Conservation (phyloP, 2,888 invertebrate genomes). For the Torymus aiolomorphi region DNA sequence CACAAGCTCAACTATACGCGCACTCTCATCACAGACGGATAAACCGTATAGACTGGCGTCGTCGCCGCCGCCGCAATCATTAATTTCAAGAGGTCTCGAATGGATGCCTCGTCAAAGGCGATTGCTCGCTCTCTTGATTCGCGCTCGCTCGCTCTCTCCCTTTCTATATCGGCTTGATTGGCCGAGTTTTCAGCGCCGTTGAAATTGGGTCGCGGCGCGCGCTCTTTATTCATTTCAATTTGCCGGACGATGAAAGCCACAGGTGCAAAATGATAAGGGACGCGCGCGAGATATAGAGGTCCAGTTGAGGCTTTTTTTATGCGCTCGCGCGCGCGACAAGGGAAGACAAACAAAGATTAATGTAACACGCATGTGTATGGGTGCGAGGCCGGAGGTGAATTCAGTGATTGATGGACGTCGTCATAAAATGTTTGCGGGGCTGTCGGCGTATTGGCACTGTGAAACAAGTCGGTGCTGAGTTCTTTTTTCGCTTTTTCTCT, state of each 20-base stretch:
- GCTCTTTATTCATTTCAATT: slow-evolving; percentile 39
- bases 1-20: not conserved
- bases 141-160: too few relatives aligned
- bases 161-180: slow-evolving; percentile 47
- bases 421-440: slow-evolving; percentile 35
- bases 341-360: slow-evolving; percentile 41
- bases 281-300: not conserved
- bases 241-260: not conserved
- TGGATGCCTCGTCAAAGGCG: slow-evolving; percentile 41
- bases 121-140: slow-evolving; percentile 42
- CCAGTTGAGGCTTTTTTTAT: not conserved
- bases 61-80: slow-evolving; percentile 18
- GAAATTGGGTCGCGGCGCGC: slow-evolving; percentile 18
- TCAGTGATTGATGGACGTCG: slow-evolving; percentile 32
- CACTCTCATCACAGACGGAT: not conserved
- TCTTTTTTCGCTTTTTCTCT: too few relatives aligned
- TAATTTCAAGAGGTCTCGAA: slow-evolving; percentile 30
- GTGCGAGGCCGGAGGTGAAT: not conserved
- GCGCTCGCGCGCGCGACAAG: not conserved
- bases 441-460: slow-evolving; percentile 18
- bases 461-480: not conserved
- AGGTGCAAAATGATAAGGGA: slow-evolving; percentile 3
- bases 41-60: not conserved
- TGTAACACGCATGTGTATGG: not conserved
- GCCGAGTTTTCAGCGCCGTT: slow-evolving; percentile 25